A percentile compares a stretch with the other conserved stretches of the same genome.
These are phyloP conservation scores for Dipodomys spectabilis DNA, from an alignment of 2,113 vertebrate genomes.

Conservation along the genomic window DNA sequence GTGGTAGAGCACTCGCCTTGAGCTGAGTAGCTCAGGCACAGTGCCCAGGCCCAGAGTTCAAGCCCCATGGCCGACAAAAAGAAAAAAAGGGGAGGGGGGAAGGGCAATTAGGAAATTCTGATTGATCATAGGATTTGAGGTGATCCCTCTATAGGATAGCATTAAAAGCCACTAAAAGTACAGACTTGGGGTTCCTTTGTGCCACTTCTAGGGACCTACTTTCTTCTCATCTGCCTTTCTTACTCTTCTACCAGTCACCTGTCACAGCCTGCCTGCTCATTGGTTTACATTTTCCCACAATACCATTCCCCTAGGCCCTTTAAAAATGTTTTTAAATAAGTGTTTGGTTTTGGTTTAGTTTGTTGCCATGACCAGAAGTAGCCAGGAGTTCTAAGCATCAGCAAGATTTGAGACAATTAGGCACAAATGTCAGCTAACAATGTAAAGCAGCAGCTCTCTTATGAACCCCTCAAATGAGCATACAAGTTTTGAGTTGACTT, in stretches of 20 bases:
- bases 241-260: neutral
- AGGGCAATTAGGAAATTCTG: neutral
- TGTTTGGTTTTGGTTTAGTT: neutral
- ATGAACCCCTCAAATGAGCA: neutral
- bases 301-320: neutral
- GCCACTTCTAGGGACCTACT: neutral
- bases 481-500: neutral
- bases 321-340: neutral
- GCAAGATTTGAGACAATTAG: neutral
- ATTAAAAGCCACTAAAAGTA: neutral
- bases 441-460: neutral
- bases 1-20: too few species aligned
- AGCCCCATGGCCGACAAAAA: neutral
- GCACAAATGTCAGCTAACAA: neutral
- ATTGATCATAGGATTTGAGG: neutral
- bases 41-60: too few species aligned
- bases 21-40: too few species aligned
- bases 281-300: neutral
- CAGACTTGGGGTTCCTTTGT: neutral
- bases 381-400: neutral
- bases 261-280: neutral
- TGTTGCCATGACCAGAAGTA: neutral
- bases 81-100: neutral
- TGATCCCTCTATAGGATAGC: neutral
- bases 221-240: neutral